phyloP scores from a whole-genome alignment of 2,113 vertebrate genomes.

The Calidris pygmaea region DNA sequence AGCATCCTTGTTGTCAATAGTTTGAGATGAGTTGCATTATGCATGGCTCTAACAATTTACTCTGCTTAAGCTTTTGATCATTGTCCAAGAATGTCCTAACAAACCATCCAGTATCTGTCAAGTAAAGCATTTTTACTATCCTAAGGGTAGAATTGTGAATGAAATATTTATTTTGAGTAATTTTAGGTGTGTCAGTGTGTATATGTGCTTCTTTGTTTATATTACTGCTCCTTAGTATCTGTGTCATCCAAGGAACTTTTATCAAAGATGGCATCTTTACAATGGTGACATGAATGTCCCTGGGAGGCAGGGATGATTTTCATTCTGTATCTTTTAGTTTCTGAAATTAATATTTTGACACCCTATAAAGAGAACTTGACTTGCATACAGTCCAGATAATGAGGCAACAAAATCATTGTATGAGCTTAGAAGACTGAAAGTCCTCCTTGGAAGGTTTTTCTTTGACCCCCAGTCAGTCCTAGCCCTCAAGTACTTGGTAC shows the following conservation, averaged over 20 bases:
- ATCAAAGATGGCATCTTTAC: background rate
- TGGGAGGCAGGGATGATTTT: background rate
- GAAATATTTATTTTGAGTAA: background rate
- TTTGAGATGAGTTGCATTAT: background rate
- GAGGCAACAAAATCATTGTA: background rate
- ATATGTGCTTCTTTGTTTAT: background rate
- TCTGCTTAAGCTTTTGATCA: background rate
- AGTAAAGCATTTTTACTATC: background rate
- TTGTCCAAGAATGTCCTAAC: background rate
- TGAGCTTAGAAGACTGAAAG: background rate
- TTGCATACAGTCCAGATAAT: background rate
- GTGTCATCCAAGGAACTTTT: background rate
- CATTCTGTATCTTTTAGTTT: background rate
- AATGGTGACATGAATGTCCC: background rate
- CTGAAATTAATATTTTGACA: background rate
- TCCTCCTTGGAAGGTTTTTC: background rate
- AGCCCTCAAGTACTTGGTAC: background rate
- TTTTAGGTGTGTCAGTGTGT: background rate
- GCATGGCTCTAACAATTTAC: background rate
- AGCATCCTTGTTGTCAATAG: background rate
- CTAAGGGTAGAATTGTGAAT: background rate
- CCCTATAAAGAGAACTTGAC: background rate
- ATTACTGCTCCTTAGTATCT: background rate
- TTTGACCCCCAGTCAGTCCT: background rate
- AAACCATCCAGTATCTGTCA: background rate